A percentile compares a stretch with the other conserved stretches of the same genome.
Evolutionary conservation across 2,113 vertebrate genomes (phyloP).

Genomic region (Conger conger): DNA sequence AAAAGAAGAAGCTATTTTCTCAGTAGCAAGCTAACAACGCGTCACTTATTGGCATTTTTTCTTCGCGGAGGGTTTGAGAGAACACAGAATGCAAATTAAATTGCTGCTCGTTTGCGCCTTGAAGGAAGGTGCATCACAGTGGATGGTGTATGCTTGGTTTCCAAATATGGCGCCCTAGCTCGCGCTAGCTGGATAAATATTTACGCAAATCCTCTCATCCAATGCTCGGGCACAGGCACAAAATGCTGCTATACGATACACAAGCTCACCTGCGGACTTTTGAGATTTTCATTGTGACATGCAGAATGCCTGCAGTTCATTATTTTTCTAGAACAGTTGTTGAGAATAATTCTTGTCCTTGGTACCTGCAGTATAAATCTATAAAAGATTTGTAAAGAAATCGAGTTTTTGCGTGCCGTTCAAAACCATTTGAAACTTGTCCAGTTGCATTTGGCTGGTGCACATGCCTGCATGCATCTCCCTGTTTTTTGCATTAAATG

Average conservation of each 20-base stretch:
- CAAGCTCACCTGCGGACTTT: background rate
- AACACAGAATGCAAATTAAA: no score
- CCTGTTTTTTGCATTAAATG: background rate
- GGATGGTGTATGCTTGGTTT: background rate
- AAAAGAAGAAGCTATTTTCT: background rate
- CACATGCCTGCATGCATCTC: background rate
- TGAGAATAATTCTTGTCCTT: background rate
- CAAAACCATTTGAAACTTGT: background rate
- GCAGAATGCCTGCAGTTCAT: background rate
- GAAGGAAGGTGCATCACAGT: background rate
- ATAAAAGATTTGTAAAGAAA: background rate
- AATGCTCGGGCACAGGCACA: background rate
- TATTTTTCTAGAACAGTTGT: background rate
- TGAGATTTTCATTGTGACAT: background rate
- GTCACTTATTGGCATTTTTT: background rate
- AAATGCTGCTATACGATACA: background rate
- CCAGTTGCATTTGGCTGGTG: background rate
- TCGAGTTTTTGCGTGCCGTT: background rate
- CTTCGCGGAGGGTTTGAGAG: background rate
- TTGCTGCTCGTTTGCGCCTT: no score
- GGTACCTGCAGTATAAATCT: background rate
- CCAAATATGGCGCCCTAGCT: background rate
- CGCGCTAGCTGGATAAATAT: background rate
- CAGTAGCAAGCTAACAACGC: background rate
- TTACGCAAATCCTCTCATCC: background rate